Evolutionary conservation across 2,797 vertebrate genomes (phyloP).

Genomic region (Varecia variegata): DNA sequence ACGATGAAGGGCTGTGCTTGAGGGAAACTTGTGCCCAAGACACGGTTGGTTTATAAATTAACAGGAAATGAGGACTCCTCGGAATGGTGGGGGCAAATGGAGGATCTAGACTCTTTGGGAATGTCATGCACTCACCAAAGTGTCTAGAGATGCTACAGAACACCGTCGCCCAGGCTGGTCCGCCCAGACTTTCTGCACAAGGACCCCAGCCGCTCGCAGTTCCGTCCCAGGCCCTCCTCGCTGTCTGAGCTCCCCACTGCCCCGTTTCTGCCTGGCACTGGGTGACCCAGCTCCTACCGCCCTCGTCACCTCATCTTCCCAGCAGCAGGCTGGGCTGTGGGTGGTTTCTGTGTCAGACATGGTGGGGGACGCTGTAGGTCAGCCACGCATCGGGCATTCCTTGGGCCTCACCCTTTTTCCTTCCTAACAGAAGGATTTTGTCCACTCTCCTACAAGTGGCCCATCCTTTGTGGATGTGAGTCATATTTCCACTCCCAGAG

Average conservation of each 20-base stretch:
- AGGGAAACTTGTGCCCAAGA: constrained; percentile 44
- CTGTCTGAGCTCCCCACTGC: accelerated
- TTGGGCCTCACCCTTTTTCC: background rate
- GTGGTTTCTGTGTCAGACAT: background rate
- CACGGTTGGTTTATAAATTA: constrained; percentile 58
- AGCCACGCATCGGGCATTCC: accelerated
- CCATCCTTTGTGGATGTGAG: background rate
- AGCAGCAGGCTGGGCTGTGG: background rate
- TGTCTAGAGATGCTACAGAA: background rate
- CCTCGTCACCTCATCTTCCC: background rate
- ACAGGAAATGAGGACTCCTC: constrained; percentile 60
- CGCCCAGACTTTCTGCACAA: background rate
- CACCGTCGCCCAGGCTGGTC: background rate
- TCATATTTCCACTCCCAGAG: accelerated
- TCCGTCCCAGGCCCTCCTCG: accelerated
- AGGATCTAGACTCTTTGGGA: constrained; percentile 39
- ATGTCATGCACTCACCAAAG: constrained; percentile 24
- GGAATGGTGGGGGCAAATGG: constrained; percentile 53
- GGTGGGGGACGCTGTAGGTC: accelerated
- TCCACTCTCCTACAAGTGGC: accelerated
- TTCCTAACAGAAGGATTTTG: background rate
- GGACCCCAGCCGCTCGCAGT: background rate
- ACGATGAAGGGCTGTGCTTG: constrained; percentile 60
- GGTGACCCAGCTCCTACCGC: background rate
- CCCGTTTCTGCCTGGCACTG: accelerated